Base-by-base conservation (phyloP, 2,797 vertebrate genomes). In the Leptodactylus fallax region DNA sequence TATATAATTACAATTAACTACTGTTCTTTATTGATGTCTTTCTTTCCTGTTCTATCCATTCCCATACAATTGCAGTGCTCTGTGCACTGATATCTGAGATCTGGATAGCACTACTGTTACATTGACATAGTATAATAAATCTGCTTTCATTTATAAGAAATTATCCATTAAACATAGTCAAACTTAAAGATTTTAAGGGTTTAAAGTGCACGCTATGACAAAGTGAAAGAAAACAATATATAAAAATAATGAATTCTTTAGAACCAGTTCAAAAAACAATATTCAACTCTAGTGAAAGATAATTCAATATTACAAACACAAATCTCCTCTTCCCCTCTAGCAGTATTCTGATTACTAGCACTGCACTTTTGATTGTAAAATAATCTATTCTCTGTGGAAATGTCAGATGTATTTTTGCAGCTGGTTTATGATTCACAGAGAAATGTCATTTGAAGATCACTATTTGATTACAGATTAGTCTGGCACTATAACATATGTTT, bases 281-380 rank as follows among this genome's bases (percentile, higher is more conserved):
- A 89, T 77, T 89, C 83, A 74, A 76, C 67, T 81, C 51, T 60
- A 81, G 81, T 82, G 87, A 85, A 72, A 85, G 87, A 85, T 85
- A 89, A 89, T 71, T 83, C 80, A 87, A 87, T 87, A 87, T 71
- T 79, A 84, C 51, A 74, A 89, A 89, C 76, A 72, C 65, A 87
- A 84, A 89, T 89, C 88, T 87, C 67, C 56, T 74, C 36, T 79
- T 83, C 61, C 87, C 58, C 87, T 78, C 71, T 8, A 89, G 83
- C 87, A 89, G 71, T 88, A 65, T 90, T 92, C 88, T 93, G 92
- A 92, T 92, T 90, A 89, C 88, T 92, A 87, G 84, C 76, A 90
- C 74, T 92, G 89, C 0, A 90, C 90, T 94, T 92, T 93, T 91
- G 93, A 94, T 92, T 91, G 93, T 92, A 95, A 94, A 95, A 92